phyloP scores from a whole-genome alignment of 2,113 vertebrate genomes.

The Larimichthys polyactis region DNA sequence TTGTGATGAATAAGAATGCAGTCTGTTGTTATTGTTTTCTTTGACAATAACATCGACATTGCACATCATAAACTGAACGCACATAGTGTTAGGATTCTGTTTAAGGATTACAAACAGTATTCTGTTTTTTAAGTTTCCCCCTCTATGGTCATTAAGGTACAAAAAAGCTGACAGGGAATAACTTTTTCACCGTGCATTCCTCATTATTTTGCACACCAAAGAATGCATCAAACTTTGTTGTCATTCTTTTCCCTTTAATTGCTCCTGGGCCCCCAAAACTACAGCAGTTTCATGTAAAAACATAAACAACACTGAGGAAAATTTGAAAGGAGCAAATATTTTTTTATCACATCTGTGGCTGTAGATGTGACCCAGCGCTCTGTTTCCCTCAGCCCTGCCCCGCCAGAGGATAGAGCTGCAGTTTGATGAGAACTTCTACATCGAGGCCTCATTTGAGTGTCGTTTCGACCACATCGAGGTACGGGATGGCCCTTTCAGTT shows the following conservation, averaged over 20 bases:
- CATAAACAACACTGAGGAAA: not conserved
- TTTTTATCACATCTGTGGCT: not conserved
- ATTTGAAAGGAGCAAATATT: not conserved
- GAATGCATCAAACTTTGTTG: not conserved
- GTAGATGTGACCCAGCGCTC: not conserved
- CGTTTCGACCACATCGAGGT: conserved; percentile 97
- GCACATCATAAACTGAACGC: not conserved
- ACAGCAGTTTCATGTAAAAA: not conserved
- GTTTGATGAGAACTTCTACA: conserved; percentile 91
- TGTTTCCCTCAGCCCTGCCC: conserved; percentile 86
- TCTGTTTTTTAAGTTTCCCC: not conserved
- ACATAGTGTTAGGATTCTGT: not conserved
- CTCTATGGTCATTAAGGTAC: conserved; percentile 1
- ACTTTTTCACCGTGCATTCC: not conserved
- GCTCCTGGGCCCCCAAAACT: not conserved
- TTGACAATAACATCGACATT: not conserved
- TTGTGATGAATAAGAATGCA: not conserved
- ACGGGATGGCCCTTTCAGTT: conserved; percentile 95
- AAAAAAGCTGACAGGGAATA: not conserved
- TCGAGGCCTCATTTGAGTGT: conserved; percentile 96
- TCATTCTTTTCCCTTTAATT: not conserved
- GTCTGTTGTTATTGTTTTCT: not conserved
- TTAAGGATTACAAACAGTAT: not conserved
- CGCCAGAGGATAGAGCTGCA: conserved; percentile 94
- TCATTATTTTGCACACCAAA: conserved; percentile 25